Evolutionary conservation across 92 coral and sea anemone species (phyloP).

Genomic region (Parazoanthus swiftii): DNA sequence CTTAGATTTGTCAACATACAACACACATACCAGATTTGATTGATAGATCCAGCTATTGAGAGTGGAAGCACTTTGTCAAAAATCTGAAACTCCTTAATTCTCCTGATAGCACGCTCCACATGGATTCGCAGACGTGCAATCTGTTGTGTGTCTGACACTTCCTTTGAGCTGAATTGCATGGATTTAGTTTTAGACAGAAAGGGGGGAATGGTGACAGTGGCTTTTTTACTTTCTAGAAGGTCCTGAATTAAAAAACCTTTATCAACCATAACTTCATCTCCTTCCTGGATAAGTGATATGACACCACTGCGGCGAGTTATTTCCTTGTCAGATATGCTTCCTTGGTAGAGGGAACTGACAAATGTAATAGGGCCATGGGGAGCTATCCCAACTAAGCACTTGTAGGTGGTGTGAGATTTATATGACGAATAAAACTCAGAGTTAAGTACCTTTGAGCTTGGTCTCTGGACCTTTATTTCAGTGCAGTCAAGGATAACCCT

Average conservation of each 20-base stretch:
- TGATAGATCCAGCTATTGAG: conserved; percentile 39
- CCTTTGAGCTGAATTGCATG: conserved; percentile 38
- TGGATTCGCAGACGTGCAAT: conserved; percentile 48
- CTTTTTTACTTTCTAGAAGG: conserved; percentile 19
- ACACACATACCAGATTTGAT: conserved; percentile 36
- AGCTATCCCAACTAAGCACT: conserved; percentile 47
- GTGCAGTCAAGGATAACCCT: conserved; percentile 44
- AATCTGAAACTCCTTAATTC: conserved; percentile 45
- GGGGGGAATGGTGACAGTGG: conserved; percentile 40
- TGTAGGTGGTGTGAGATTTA: conserved; percentile 48
- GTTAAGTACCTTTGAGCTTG: conserved; percentile 50
- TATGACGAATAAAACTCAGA: conserved; percentile 45
- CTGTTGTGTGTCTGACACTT: conserved; percentile 44
- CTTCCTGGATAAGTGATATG: conserved; percentile 35
- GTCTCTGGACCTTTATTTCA: conserved; percentile 50
- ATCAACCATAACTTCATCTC: conserved; percentile 53
- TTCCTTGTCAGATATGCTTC: conserved; percentile 52
- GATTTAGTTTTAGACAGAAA: conserved; percentile 44
- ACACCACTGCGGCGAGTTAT: conserved; percentile 49
- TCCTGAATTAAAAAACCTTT: conserved; percentile 50
- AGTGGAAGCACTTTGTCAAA: conserved; percentile 47
- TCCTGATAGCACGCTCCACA: conserved; percentile 44
- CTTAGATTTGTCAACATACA: conserved; percentile 39
- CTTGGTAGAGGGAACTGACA: conserved; percentile 39
- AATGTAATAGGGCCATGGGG: conserved; percentile 51